Base-by-base conservation (phyloP, 1,140 invertebrate species). In the Bombus superbus region DNA sequence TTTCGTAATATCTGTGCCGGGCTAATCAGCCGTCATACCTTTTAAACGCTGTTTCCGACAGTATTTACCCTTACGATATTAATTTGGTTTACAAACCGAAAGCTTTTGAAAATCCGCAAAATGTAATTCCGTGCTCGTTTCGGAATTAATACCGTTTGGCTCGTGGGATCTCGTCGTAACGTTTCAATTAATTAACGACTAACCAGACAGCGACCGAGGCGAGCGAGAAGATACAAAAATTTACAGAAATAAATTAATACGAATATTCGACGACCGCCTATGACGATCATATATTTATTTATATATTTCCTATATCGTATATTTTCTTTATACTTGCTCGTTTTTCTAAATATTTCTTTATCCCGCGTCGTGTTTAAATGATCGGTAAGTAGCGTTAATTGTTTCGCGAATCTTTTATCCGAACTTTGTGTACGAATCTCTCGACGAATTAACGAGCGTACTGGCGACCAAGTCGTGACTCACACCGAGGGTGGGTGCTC, bases 181-280 rank as follows among this genome's bases (percentile, higher is more conserved):
- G 82, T 78, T 83, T 57, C 13, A n/a, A 28, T 57, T 83, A 83
- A 83, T 78, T 78, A 83, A 47, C 42, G 22, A 22, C 25, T 53
- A 57, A 53, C 64, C 57, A 38, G 44, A 44, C 47, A 10, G 22
- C 10, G 15, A n/a, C 28, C 42, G 28, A 42, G 42, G 28, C 18
- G 35, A 40, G 10, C 25, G 57, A 28, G 18, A 40, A 59, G 13
- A 15, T 59, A 9, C 18, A 1, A 40, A 72, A 71, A 81, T 38
- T 8, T n/a, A 1, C 28, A n/a, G 53, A 76, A 77, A 76, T 40
- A 68, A 68, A 62, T 68, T 53, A 66, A 10, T n/a, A 32, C 6
- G 53, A 28, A 18, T 71, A 81, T 22, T 38, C 66, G 47, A 47
- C 42, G 25, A n/a, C 32, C 18, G n/a, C 25, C 3, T 15, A 13